These are phyloP conservation scores for Goniozus legneri DNA, from an alignment of 1,140 invertebrate genomes.

Conservation along the genomic window DNA sequence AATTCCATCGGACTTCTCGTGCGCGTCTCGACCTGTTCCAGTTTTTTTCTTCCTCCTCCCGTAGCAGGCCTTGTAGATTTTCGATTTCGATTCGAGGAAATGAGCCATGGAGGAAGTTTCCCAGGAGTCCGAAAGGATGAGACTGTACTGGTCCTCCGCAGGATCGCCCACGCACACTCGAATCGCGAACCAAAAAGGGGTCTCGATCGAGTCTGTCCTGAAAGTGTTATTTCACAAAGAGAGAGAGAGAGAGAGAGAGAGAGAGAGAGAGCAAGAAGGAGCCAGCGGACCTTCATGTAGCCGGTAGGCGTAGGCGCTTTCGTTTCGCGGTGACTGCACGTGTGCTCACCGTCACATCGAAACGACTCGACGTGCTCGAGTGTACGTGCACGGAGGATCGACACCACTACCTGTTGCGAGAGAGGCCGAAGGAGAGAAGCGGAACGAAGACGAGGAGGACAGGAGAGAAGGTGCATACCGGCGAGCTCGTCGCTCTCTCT, in stretches of 20 bases:
- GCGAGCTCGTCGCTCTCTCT: no score
- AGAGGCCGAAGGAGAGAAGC: neutral
- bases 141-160: neutral
- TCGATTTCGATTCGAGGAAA: no score
- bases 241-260: conserved; percentile 6
- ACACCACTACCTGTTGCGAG: conserved; percentile 24
- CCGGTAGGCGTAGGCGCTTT: conserved; percentile 15
- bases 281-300: no score
- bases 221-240: neutral
- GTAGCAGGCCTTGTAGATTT: no score
- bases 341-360: no score
- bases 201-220: neutral
- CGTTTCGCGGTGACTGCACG: conserved; percentile 9
- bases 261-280: neutral
- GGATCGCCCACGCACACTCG: neutral
- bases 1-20: no score
- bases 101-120: no score
- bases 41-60: conserved; percentile 8
- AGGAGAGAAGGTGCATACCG: neutral
- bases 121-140: neutral
- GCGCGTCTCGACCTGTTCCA: conserved; percentile 8
- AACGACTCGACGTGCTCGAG: no score
- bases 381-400: no score
- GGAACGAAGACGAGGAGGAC: conserved; percentile 1
- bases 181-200: no score